Base-by-base conservation (phyloP, 2,888 invertebrate species). In the Drosophila nr. medialis region DNA sequence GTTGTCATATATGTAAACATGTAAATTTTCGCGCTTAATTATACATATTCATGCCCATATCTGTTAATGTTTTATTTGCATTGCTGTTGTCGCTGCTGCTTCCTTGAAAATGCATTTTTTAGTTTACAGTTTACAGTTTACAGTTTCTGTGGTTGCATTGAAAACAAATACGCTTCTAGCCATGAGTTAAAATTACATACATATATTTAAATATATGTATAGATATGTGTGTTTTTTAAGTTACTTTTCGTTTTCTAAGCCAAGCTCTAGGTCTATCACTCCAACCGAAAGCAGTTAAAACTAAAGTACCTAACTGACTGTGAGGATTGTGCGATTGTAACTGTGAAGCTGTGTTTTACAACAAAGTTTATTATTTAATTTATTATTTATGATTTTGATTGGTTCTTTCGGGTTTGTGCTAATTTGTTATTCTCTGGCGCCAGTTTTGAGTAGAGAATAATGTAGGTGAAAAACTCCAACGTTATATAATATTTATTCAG, bases 231-330 rank as follows among this genome's bases (percentile, higher is more conserved):
- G 21, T 15, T 45, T 3, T 48, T 27, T n/a, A 42, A 34, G 62
- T 40, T 36, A 55, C 50, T 60, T 69, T 62, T 65, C 45, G 49
- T 53, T 63, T 61, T 59, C 63, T 45, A 32, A 70, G 73, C 86
- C 78, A 72, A 67, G 78, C 69, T 82, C 67, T 21, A 78, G 71
- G 77, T 84, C 77, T 79, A 78, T 64, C 34, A 82, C n/a, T n/a
- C n/a, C n/a, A n/a, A 85, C 72, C 66, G 75, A 86, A 86, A 86
- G 89, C 89, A n/a, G n/a, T n/a, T n/a, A n/a, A n/a, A n/a, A 76
- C 87, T 79, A 72, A 80, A 79, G 56, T 62, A 70, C 74, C 77
- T 72, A 83, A 72, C 77, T 73, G 80, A 72, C 73, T 84, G 69
- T 88, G 83, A 83, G 76, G 86, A 80, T 71, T 80, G 45, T 24